Conservation (phyloP, 2,888 invertebrate species). For the Phengaris arion region DNA sequence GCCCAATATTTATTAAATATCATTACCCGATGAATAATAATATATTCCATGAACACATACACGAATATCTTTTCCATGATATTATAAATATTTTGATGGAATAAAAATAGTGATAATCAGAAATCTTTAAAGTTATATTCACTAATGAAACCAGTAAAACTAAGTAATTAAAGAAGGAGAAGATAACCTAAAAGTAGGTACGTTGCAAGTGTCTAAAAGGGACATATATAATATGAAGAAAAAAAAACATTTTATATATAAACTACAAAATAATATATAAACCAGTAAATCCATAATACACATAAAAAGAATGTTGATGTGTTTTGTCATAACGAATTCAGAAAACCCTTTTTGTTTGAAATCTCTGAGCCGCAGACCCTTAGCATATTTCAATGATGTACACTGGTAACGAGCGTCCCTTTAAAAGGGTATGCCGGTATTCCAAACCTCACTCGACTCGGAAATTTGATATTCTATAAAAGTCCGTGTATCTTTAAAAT, state of each 20-base stretch:
- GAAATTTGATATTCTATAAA: conserved; percentile 36
- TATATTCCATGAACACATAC: too few relatives aligned
- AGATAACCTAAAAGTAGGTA: too few relatives aligned
- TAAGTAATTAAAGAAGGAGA: too few relatives aligned
- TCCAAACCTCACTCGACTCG: conserved; percentile 38
- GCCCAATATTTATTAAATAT: too few relatives aligned
- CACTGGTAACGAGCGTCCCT: conserved; percentile 49
- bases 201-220: too few relatives aligned
- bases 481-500: conserved; percentile 29
- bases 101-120: too few relatives aligned
- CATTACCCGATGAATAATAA: too few relatives aligned
- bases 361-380: conserved; percentile 44
- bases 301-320: conserved; percentile 41
- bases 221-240: not conserved
- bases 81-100: too few relatives aligned
- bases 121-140: too few relatives aligned
- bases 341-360: conserved; percentile 45
- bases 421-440: conserved; percentile 47
- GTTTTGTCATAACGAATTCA: conserved; percentile 44
- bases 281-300: conserved; percentile 25
- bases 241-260: not conserved
- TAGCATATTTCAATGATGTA: conserved; percentile 55
- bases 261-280: conserved; percentile 25
- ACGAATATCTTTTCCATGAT: too few relatives aligned
- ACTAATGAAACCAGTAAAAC: too few relatives aligned